These are phyloP conservation scores for Octopus bimaculoides DNA, from an alignment of 1,140 invertebrate genomes.

Conservation along the genomic window DNA sequence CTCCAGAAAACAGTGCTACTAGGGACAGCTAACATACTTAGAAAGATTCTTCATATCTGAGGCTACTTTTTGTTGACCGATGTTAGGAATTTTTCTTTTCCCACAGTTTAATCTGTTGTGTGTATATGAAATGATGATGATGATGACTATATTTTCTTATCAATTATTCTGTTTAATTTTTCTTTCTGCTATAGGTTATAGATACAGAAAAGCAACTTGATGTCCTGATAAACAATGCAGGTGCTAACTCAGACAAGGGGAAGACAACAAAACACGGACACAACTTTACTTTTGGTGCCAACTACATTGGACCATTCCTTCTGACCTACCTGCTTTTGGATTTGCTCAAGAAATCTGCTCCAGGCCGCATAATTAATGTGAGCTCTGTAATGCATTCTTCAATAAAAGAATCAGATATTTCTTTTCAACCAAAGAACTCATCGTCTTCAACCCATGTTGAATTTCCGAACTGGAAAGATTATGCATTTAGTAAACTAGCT, in stretches of 20 bases:
- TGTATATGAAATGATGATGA: no score
- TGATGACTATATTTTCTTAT: no score
- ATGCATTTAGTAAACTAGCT: slow-evolving; percentile 4
- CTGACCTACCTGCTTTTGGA: neutral
- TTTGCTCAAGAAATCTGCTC: neutral
- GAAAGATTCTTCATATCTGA: no score
- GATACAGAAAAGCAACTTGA: neutral
- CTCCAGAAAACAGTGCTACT: no score
- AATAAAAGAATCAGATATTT: neutral
- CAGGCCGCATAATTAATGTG: neutral
- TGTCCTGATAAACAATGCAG: neutral
- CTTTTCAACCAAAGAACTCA: neutral
- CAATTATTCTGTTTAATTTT: no score
- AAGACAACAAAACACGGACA: neutral
- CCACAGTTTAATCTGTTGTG: no score
- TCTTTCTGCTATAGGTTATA: neutral
- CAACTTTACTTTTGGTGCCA: neutral
- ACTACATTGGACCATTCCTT: neutral
- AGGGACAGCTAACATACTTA: no score
- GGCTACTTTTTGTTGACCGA: no score
- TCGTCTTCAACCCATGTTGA: neutral
- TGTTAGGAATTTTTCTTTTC: no score
- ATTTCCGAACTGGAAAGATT: neutral
- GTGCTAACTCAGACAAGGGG: neutral
- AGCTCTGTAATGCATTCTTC: neutral